Base-by-base conservation (phyloP, 1,140 invertebrate species). In the Drosophila bocki region DNA sequence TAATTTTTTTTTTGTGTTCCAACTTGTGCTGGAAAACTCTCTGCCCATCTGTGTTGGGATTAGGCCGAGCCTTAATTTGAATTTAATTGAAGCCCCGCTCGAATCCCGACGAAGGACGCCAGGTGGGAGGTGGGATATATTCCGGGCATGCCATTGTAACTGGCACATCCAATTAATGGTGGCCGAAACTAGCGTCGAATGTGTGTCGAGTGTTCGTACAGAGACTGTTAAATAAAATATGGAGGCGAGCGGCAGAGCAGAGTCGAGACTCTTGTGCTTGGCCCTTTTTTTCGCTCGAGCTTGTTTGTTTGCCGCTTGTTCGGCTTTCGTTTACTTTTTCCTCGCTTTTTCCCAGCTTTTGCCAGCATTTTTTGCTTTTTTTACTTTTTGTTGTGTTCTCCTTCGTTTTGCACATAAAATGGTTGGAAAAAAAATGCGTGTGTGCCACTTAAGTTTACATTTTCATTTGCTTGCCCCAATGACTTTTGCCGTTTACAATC, bases 161-260 rank as follows among this genome's bases (percentile, higher is more conserved):
- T 88, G 84, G 85, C 85, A 88, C 84, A 88, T 88, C 85, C 84
- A 88, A 88, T 88, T 88, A 88, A 88, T 88, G 84, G 84, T 80
- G 80, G 58, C 77, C 85, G 59, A 84, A 87, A 88, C 83, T 87
- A 87, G 83, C 85, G 78, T 60, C 57, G 81, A 88, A 88, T 88
- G 84, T 88, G 78, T 88, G 84, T 88, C 84, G 84, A 88, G 84
- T 84, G 80, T 50, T 67, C 69, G 67, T 69, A 84, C 78, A 79
- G 78, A 65, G 80, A 72, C 77, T 88, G 77, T 88, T 87, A 88
- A 88, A 88, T 88, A 88, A 88, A 88, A 88, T 88, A 88, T 88
- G 78, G 76, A 72, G 57, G 57, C 60, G 67, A 74, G 65, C 39
- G 60, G 65, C 68, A 51, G 33, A 22, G 53, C 56, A 61, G 82